A percentile compares a stretch with the other conserved stretches of the same genome.
phyloP scores from a whole-genome alignment of 2,888 invertebrate genomes.

The Tryphoninae sp. region DNA sequence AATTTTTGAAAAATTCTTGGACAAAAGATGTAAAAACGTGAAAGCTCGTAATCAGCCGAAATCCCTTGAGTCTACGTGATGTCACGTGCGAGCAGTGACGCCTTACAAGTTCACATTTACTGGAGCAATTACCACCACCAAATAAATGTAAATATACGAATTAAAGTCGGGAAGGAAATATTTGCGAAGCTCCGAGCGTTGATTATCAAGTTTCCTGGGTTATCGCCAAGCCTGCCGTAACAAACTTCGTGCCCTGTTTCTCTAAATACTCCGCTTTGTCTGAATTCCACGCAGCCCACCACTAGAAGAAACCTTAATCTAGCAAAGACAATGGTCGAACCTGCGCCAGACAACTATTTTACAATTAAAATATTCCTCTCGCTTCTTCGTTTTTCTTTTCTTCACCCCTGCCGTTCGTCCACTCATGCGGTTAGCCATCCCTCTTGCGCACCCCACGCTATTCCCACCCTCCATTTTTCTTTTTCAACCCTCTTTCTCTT shows the following conservation, averaged over 20 bases:
- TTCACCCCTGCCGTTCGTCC: neutral
- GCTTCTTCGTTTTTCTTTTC: conserved; percentile 29
- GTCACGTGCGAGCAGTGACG: neutral
- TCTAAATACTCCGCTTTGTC: conserved; percentile 58
- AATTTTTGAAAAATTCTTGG: too few relatives aligned
- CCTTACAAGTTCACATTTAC: neutral
- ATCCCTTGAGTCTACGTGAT: neutral
- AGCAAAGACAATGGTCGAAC: conserved; percentile 59
- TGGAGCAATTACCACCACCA: conserved; percentile 22
- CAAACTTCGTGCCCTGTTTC: conserved; percentile 54
- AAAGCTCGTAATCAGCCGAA: too few relatives aligned
- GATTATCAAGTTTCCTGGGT: conserved; percentile 63
- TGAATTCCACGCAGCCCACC: conserved; percentile 54
- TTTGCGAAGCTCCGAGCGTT: conserved; percentile 35
- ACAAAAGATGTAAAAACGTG: too few relatives aligned
- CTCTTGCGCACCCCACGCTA: neutral
- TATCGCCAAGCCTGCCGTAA: conserved; percentile 60
- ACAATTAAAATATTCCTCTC: conserved; percentile 70
- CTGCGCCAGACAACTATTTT: conserved; percentile 64
- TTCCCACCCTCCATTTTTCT: conserved; percentile 8
- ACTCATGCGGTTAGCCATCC: conserved; percentile 14
- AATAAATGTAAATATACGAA: conserved; percentile 53
- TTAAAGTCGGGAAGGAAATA: conserved; percentile 40
- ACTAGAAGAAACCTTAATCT: conserved; percentile 59
- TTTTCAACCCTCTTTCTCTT: conserved; percentile 6